Evolutionary conservation across 2,888 invertebrate species (phyloP).

Genomic region (Clusia tigrina): DNA sequence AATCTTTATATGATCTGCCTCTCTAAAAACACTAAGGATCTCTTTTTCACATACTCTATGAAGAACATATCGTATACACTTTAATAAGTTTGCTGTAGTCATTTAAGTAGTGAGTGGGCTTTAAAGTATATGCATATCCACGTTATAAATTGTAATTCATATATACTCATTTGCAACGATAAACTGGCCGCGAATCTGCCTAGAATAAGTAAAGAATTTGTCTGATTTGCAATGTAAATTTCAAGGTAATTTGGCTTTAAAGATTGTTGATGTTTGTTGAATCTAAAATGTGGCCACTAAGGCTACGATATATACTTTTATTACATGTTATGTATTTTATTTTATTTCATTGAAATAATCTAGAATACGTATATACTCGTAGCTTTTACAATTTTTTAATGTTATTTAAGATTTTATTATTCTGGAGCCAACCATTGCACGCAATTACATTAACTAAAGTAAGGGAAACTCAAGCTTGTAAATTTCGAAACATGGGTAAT

Average conservation of each 20-base stretch:
- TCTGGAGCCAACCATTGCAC: no score
- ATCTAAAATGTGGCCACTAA: no score
- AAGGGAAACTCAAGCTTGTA: no score
- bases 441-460: no score
- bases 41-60: conserved; percentile 8
- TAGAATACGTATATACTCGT: no score
- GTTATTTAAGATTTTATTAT: no score
- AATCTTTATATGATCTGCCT: background rate
- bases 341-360: no score
- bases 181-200: background rate
- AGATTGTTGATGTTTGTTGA: no score
- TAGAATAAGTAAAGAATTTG: background rate
- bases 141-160: background rate
- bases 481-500: no score
- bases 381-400: no score
- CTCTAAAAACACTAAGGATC: background rate
- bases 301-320: no score
- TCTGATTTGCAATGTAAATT: background rate
- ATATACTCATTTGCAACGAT: background rate
- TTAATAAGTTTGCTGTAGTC: background rate
- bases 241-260: background rate
- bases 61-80: background rate
- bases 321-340: no score
- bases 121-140: background rate
- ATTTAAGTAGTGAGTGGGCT: background rate